Evolutionary conservation across 2,888 invertebrate genomes (phyloP).

Genomic region (Hyposoter didymator): DNA sequence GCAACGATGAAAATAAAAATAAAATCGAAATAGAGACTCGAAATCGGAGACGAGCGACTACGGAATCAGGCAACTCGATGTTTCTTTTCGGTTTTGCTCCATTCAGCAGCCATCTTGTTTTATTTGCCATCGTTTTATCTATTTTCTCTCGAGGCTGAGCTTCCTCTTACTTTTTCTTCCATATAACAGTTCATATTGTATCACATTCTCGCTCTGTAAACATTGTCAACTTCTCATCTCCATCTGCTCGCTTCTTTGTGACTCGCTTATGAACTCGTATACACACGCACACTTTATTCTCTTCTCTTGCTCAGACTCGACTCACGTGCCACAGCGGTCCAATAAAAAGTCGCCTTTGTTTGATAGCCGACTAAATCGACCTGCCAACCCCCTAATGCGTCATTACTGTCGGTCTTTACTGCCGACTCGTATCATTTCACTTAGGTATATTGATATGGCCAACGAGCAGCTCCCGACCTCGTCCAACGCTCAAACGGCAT

Average conservation of each 20-base stretch:
- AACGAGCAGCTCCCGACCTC: conserved; percentile 84
- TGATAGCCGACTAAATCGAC: conserved; percentile 84
- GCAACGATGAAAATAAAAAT: neutral
- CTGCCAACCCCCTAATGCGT: conserved; percentile 84
- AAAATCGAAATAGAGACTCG: conserved; percentile 1
- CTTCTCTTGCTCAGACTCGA: conserved; percentile 57
- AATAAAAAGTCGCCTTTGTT: conserved; percentile 84
- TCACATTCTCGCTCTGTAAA: conserved; percentile 21
- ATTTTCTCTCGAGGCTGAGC: neutral
- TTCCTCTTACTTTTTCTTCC: conserved; percentile 24
- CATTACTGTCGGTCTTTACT: conserved; percentile 84
- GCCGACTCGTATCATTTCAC: conserved; percentile 84
- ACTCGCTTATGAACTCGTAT: conserved; percentile 22
- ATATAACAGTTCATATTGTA: conserved; percentile 23
- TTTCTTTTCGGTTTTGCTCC: neutral
- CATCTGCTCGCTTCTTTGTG: conserved; percentile 7
- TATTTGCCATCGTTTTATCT: conserved; percentile 23
- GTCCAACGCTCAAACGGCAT: conserved; percentile 79
- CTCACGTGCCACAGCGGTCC: conserved; percentile 80
- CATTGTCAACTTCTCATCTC: conserved; percentile 11
- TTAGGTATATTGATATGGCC: conserved; percentile 85
- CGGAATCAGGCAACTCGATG: neutral
- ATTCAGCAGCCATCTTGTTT: conserved; percentile 6
- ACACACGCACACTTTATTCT: conserved; percentile 28
- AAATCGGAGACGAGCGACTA: neutral